A percentile compares a stretch with the other conserved stretches of the same genome.
phyloP scores from a whole-genome alignment of 2,797 vertebrate genomes.

The Sparus aurata region DNA sequence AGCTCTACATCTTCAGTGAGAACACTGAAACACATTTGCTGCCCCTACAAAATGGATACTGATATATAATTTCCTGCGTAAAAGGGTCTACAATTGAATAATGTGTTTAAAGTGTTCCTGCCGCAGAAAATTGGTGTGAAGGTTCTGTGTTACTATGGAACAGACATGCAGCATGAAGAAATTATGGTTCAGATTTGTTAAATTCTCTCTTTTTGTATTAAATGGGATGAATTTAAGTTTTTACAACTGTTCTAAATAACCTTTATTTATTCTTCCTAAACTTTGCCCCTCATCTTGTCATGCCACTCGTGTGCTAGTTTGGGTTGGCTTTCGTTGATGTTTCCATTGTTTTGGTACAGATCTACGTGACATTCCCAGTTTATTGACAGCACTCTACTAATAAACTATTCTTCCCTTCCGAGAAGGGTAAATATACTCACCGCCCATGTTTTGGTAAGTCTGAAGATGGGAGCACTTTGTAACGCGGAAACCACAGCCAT shows the following conservation, averaged over 20 bases:
- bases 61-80: neutral
- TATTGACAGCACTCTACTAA: constrained; percentile 34
- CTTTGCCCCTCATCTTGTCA: neutral
- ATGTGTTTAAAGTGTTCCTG: neutral
- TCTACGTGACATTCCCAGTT: neutral
- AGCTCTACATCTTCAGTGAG: constrained; percentile 41
- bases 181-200: neutral
- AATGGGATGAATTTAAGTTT: neutral
- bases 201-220: neutral
- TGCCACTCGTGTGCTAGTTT: constrained; percentile 32
- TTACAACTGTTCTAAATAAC: neutral
- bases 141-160: neutral
- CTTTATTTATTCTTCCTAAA: constrained; percentile 3
- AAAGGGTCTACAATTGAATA: neutral
- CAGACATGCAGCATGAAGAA: neutral
- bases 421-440: constrained; percentile 86
- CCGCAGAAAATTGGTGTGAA: neutral
- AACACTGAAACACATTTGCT: constrained; percentile 7
- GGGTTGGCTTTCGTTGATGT: constrained; percentile 23
- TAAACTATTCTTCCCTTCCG: constrained; percentile 25
- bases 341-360: constrained; percentile 3
- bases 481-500: constrained; percentile 98
- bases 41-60: neutral
- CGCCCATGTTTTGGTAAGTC: constrained; percentile 98
- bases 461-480: constrained; percentile 98